phyloP scores from a whole-genome alignment of 1,140 invertebrate species.

The Zeugodacus cucurbitae region DNA sequence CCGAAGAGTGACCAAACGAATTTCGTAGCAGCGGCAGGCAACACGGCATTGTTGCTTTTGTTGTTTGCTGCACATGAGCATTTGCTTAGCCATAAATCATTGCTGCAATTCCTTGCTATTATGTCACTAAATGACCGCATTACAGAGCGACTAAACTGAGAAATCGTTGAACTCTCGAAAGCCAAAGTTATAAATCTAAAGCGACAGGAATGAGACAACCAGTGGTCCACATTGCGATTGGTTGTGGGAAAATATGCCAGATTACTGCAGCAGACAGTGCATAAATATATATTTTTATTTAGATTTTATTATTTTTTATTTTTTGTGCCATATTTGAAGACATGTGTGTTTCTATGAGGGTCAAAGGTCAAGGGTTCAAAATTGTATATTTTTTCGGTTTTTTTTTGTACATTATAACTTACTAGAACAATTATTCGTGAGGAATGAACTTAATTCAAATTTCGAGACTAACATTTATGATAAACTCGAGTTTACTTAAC shows the following conservation, averaged over 20 bases:
- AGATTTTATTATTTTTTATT: no score
- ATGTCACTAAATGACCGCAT: constrained; percentile 32
- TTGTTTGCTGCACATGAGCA: not conserved
- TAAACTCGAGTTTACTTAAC: no score
- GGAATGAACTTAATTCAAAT: no score
- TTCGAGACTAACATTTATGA: no score
- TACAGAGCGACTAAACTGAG: not conserved
- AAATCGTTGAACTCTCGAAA: constrained; percentile 15
- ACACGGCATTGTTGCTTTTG: not conserved
- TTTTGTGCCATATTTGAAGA: no score
- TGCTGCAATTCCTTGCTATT: constrained; percentile 16
- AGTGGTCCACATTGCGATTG: not conserved
- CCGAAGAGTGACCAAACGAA: constrained; percentile 11
- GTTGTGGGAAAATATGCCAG: not conserved
- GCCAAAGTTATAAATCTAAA: constrained; percentile 26
- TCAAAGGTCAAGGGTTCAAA: no score
- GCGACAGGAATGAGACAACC: not conserved
- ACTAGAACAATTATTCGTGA: no score
- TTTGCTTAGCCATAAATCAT: constrained; percentile 6
- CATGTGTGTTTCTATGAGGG: no score
- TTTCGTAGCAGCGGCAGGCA: not conserved
- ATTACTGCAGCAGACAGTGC: not conserved
- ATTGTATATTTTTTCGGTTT: no score
- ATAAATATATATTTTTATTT: no score
- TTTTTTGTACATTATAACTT: no score